A percentile compares a stretch with the other conserved stretches of the same genome.
These are phyloP conservation scores for Platorchestia sp. DNA, from an alignment of 1,140 invertebrate species.

Conservation along the genomic window DNA sequence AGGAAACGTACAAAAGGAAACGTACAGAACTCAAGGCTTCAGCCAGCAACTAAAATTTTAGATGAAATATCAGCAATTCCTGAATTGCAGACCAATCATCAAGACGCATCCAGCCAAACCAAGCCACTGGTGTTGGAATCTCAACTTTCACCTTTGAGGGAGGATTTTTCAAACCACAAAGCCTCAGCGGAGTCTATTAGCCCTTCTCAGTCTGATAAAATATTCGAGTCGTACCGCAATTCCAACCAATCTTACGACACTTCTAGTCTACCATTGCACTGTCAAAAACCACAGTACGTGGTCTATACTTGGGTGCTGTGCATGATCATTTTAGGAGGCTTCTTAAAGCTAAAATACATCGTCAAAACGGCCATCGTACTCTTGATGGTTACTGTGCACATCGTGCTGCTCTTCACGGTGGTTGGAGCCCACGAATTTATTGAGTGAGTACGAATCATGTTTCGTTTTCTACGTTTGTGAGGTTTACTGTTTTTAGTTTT, in stretches of 20 bases:
- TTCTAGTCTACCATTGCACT: constrained; percentile 31
- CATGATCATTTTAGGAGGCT: constrained; percentile 88
- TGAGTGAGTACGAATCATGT: neutral
- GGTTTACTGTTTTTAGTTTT: neutral
- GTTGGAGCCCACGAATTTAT: neutral
- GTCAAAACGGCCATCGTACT: constrained; percentile 87
- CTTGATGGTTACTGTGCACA: constrained; percentile 81
- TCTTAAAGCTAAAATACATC: constrained; percentile 92
- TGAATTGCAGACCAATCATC: neutral
- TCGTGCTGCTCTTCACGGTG: constrained; percentile 78
- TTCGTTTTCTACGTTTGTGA: neutral
- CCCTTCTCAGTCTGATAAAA: neutral
- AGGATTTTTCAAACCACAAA: neutral
- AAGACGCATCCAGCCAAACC: neutral
- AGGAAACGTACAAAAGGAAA: neutral
- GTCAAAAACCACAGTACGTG: constrained; percentile 83
- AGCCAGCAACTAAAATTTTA: neutral
- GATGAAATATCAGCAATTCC: neutral
- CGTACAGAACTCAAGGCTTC: neutral
- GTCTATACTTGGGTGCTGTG: constrained; percentile 95
- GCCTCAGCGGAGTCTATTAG: neutral
- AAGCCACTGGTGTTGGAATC: neutral
- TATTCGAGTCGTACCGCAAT: neutral
- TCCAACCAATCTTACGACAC: neutral
- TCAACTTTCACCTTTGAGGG: neutral